phyloP scores from a whole-genome alignment of 2,888 invertebrate genomes.

The Drosophila demipolita region DNA sequence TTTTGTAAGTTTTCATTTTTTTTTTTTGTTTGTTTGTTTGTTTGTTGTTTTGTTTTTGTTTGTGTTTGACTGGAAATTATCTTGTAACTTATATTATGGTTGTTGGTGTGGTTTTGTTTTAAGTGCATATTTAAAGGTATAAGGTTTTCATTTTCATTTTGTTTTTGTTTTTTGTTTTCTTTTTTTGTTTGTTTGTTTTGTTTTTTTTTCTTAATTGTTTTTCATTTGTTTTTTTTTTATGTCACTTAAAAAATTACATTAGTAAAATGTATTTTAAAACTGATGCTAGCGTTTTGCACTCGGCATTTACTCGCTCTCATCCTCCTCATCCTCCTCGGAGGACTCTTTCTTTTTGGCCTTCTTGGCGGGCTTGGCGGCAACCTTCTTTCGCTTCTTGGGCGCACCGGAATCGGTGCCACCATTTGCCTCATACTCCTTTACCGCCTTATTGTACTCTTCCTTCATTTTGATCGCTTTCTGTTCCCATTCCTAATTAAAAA shows the following conservation, averaged over 20 bases:
- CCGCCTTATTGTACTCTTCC: constrained; percentile 94
- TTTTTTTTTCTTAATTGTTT: constrained; percentile 42
- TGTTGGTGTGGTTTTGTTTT: constrained; percentile 59
- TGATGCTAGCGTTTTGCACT: constrained; percentile 66
- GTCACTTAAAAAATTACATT: constrained; percentile 84
- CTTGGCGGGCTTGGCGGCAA: constrained; percentile 84
- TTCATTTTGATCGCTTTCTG: constrained; percentile 94
- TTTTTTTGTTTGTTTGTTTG: constrained; percentile 37
- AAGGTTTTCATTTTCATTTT: constrained; percentile 52
- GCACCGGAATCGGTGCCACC: constrained; percentile 89
- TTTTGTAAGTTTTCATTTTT: constrained; percentile 44
- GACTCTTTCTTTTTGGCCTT: constrained; percentile 88
- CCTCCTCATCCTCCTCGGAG: constrained; percentile 88
- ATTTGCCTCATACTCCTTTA: constrained; percentile 95
- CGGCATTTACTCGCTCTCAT: constrained; percentile 87
- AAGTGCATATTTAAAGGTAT: constrained; percentile 76
- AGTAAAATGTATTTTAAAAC: constrained; percentile 84
- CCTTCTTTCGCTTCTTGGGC: constrained; percentile 87
- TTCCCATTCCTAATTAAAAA: constrained; percentile 92
- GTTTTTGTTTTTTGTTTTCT: constrained; percentile 29
- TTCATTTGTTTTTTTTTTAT: constrained; percentile 54
- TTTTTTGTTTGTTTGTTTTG: constrained; percentile 42
- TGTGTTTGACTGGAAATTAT: constrained; percentile 69
- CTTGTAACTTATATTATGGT: constrained; percentile 73
- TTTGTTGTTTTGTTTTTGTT: constrained; percentile 42